Conservation (phyloP, 2,113 vertebrate species). For the Felis chaus region DNA sequence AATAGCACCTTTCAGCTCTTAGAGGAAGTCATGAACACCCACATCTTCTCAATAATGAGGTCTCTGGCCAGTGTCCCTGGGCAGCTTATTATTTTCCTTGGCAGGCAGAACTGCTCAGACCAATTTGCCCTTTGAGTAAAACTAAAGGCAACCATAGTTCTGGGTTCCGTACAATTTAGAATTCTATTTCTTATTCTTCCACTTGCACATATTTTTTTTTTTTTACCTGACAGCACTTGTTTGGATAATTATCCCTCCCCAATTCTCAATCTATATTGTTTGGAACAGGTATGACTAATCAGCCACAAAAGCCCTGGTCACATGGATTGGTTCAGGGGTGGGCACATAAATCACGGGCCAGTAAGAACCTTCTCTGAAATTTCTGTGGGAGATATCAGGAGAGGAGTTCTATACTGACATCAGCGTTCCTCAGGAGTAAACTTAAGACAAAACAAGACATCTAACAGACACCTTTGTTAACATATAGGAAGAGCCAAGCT, state of each 20-base stretch:
- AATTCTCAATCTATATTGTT: neutral
- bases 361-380: neutral
- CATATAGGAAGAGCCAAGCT: neutral
- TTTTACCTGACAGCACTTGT: neutral
- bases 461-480: neutral
- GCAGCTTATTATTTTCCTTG: neutral
- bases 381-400: neutral
- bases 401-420: neutral
- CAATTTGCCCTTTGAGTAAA: neutral
- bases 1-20: neutral
- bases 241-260: neutral
- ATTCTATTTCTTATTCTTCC: neutral
- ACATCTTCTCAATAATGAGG: neutral
- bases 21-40: neutral
- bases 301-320: neutral
- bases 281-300: neutral
- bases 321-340: neutral
- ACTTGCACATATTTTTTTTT: neutral
- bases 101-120: neutral
- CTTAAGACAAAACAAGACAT: neutral
- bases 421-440: neutral
- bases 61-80: neutral
- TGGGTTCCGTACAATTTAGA: neutral
- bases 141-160: neutral
- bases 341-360: neutral